Base-by-base conservation (phyloP, 2,888 invertebrate genomes). In the Trissolcus brochymenae region DNA sequence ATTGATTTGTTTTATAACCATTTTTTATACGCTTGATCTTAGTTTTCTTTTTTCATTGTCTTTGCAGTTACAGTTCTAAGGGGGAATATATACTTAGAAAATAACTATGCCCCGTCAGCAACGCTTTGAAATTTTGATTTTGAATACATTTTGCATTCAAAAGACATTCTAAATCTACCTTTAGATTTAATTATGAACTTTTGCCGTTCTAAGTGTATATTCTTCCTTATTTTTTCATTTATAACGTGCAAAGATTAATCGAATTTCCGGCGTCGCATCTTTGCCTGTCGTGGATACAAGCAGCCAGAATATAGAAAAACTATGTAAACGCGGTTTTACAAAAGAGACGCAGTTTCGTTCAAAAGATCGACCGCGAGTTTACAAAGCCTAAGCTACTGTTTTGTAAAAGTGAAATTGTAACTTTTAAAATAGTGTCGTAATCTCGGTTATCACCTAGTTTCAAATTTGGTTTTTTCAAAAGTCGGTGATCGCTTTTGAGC, bases 231-330 rank as follows among this genome's bases (percentile, higher is more conserved):
- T 25, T 25, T 0, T 4, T 19, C 19, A 2, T 19, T 19, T 2
- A 2, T 19, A 25, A 6, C 25, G 25, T 25, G 25, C 25, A 25
- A 25, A 25, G 4, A 4, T 25, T 6, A 6, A 2, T 25, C 6
- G 6, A 25, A 25, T 25, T 25, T 25, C 25, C 4, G 25, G 4
- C 25, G 25, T 25, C 25, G 65, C 62, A 50, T 71, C 74, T 66
- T 64, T 40, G 62, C 64, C 72, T 55, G 60, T 73, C 79, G 80
- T 81, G 78, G 82, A 75, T 81, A 81, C 79, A 82, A 83, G 80
- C 81, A 81, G 72, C 81, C 80, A 62, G 83, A 75, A 81, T 85
- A 83, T 87, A 87, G 82, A 87, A 87, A 43, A 87, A 87, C 83
- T 56, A 71, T 86, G 83, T 83, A 86, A 86, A 87, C 80, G 81